Conservation (phyloP, 2,797 vertebrate genomes). For the Tapera naevia region DNA sequence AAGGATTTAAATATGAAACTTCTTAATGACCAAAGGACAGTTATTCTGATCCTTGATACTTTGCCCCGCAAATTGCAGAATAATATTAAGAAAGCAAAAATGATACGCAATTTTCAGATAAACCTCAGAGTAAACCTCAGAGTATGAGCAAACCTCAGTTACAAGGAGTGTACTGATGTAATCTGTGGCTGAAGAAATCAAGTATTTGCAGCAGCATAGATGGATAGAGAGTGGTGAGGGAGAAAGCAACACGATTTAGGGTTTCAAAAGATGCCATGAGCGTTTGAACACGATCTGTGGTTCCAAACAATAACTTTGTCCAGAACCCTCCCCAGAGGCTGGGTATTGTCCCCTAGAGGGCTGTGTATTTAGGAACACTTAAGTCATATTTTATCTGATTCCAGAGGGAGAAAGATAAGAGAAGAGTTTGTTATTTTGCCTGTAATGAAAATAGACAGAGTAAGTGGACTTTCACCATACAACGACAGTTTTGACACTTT, state of each 20-base stretch:
- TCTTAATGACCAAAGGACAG: background rate
- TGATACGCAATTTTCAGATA: background rate
- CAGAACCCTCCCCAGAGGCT: background rate
- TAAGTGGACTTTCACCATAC: background rate
- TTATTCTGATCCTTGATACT: background rate
- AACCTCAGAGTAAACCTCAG: background rate
- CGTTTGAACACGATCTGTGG: background rate
- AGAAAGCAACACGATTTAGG: background rate
- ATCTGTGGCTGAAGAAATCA: background rate
- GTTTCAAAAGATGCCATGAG: background rate
- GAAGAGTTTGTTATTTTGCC: background rate
- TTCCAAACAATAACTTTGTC: background rate
- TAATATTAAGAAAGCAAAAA: background rate
- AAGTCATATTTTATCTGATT: background rate
- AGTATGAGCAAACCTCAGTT: no score
- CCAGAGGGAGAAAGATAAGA: background rate
- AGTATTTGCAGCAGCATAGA: background rate
- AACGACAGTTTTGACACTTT: background rate
- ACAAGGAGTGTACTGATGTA: background rate
- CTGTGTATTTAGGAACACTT: background rate
- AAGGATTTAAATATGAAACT: background rate
- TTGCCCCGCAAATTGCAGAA: background rate
- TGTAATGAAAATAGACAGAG: background rate
- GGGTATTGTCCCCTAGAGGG: background rate
- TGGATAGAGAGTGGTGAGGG: background rate